Base-by-base conservation (phyloP, 2,113 vertebrate genomes). In the Oreotrochilus melanogaster region DNA sequence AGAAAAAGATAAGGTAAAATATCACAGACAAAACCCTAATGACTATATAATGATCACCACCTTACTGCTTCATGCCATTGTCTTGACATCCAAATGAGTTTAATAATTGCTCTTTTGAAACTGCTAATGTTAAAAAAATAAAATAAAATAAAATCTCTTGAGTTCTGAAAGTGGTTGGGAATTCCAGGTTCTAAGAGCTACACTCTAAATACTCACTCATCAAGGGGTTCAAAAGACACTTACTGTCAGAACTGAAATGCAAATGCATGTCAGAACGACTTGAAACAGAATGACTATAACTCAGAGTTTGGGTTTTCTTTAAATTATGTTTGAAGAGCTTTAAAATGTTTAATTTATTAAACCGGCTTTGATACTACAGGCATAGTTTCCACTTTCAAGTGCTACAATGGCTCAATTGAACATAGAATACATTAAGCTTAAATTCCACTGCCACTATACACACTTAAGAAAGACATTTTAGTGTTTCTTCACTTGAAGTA, bases 321-420 rank as follows among this genome's bases (percentile, higher is more conserved):
- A 91, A 83, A 86, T 86, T 86, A 90, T 17, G 51, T 83, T 93
- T 96, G 81, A 92, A 93, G 91, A 93, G 80, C 43, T 95, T 86
- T 84, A 86, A 90, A 94, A 95, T 86, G 60, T 78, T 95, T 94
- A 74, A 96, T 95, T 93, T 96, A 96, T 95, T 93, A 93, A 95
- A 86, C 47, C 1, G 6, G 37, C 72, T 96, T 93, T 96, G 92
- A 93, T 89, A 92, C 57, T 92, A 94, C 56, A 96, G 69, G 57
- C 92, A 80, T 31, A 78, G 35, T 48, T 94, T 66, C 82, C 22
- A 80, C 90, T 95, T 95, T 96, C 70, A 97, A 94, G 89, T 86
- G 37, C 86, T 93, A 71, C 92, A 92, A 83, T 67, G 45, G 78
- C 43, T 94, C 71, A 81, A 3, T 14, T 67, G 87, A 95, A 84